A percentile compares a stretch with the other conserved stretches of the same genome.
Conservation (phyloP, 2,888 invertebrate species). For the Tridacna gigas region DNA sequence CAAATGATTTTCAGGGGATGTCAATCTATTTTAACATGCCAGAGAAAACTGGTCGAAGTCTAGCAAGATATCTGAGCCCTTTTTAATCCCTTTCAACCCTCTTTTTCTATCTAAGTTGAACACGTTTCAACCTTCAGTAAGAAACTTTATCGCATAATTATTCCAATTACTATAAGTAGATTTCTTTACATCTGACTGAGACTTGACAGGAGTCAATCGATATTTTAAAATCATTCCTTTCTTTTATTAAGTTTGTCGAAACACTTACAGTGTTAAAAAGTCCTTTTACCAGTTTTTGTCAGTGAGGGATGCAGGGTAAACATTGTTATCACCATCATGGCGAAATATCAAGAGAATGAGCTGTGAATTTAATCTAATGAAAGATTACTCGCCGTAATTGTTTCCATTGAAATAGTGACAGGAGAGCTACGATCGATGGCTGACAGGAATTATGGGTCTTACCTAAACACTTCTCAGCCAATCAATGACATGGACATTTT, state of each 20-base stretch:
- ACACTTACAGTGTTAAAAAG: too few species aligned
- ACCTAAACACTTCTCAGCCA: neutral
- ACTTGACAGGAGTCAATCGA: too few species aligned
- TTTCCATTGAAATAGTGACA: constrained; percentile 34
- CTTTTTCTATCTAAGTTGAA: constrained; percentile 23
- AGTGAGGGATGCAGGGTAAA: neutral
- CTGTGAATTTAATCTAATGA: constrained; percentile 56
- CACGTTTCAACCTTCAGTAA: too few species aligned
- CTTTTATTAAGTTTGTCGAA: too few species aligned
- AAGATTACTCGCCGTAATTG: constrained; percentile 32
- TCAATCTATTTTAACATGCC: constrained; percentile 33
- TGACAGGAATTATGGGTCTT: constrained; percentile 9
- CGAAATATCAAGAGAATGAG: constrained; percentile 23
- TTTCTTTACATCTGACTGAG: too few species aligned
- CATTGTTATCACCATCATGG: constrained; percentile 1
- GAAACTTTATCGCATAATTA: too few species aligned
- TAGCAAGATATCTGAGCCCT: constrained; percentile 43
- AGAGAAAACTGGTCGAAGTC: constrained; percentile 39
- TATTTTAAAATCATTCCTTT: too few species aligned
- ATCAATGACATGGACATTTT: too few species aligned
- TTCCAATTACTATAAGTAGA: too few species aligned
- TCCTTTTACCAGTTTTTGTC: too few species aligned
- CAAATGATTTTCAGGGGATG: constrained; percentile 39
- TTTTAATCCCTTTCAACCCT: constrained; percentile 54
- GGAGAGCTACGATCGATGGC: constrained; percentile 37